Evolutionary conservation across 2,113 vertebrate species (phyloP).

Genomic region (Hyperopisus bebe): DNA sequence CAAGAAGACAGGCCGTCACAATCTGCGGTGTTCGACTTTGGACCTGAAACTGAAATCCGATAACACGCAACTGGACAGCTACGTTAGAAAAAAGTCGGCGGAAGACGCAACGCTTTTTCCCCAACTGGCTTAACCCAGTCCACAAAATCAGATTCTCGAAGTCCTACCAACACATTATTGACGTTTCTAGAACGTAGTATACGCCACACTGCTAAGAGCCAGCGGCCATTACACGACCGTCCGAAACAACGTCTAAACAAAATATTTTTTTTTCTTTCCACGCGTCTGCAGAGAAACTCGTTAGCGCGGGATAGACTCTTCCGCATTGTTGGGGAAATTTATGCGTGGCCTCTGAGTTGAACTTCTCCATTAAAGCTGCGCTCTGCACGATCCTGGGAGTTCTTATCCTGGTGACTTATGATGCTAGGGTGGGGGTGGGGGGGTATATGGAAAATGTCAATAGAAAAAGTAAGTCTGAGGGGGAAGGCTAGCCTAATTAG

Average conservation of each 20-base stretch:
- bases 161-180: not conserved
- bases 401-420: constrained; percentile 99
- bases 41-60: not conserved
- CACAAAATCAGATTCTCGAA: not conserved
- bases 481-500: constrained; percentile 99
- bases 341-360: constrained; percentile 97
- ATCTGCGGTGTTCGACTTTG: not conserved
- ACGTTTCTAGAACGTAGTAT: not conserved
- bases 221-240: not conserved
- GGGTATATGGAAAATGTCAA: constrained; percentile 98
- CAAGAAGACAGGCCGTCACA: not conserved
- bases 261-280: constrained; percentile 40
- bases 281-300: constrained; percentile 72
- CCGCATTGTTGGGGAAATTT: constrained; percentile 89
- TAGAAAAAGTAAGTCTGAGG: constrained; percentile 99
- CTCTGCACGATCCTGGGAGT: constrained; percentile 92
- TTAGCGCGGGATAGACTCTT: constrained; percentile 68
- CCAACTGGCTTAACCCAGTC: not conserved
- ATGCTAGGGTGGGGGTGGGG: constrained; percentile 76
- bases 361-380: constrained; percentile 98
- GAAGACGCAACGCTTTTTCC: not conserved
- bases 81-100: not conserved
- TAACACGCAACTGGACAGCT: not conserved
- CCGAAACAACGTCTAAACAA: constrained; percentile 47
- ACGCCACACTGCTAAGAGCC: not conserved